A percentile compares a stretch with the other conserved stretches of the same genome.
Conservation (phyloP, 2,113 vertebrate species). For the Elgaria multicarinata region DNA sequence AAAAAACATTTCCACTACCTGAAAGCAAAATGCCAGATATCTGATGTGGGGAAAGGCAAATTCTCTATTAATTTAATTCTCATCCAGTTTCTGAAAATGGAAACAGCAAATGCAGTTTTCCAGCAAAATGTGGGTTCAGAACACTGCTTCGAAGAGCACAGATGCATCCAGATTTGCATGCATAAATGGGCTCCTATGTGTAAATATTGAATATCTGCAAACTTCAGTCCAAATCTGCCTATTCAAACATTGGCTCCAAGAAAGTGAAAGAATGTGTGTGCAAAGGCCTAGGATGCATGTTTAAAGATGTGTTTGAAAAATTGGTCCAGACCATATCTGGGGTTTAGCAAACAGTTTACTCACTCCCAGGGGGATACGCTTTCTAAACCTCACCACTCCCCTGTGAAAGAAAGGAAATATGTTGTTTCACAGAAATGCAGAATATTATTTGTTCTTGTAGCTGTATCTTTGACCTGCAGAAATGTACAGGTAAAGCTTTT, state of each 20-base stretch:
- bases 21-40: not conserved
- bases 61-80: conserved; percentile 19
- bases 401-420: not conserved
- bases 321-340: not conserved
- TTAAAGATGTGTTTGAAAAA: conserved; percentile 24
- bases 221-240: conserved; percentile 20
- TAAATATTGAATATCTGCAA: conserved; percentile 24
- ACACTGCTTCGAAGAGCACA: not conserved
- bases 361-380: not conserved
- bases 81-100: not conserved
- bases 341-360: conserved; percentile 8
- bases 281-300: not conserved
- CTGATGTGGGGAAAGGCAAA: not conserved
- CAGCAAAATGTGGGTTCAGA: not conserved
- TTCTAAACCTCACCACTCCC: not conserved
- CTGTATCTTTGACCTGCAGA: not conserved
- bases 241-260: conserved; percentile 26
- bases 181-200: not conserved
- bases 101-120: conserved; percentile 15
- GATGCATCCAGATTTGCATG: not conserved
- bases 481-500: not conserved
- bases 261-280: conserved; percentile 9
- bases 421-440: not conserved
- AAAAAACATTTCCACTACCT: not conserved
- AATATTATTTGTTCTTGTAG: not conserved